Percentiles rank a stretch among this genome's conserved stretches.
These are phyloP conservation scores for Beroe ovata DNA, from an alignment of 37 sponge, comb jelly and placozoan species.

Conservation along the genomic window DNA sequence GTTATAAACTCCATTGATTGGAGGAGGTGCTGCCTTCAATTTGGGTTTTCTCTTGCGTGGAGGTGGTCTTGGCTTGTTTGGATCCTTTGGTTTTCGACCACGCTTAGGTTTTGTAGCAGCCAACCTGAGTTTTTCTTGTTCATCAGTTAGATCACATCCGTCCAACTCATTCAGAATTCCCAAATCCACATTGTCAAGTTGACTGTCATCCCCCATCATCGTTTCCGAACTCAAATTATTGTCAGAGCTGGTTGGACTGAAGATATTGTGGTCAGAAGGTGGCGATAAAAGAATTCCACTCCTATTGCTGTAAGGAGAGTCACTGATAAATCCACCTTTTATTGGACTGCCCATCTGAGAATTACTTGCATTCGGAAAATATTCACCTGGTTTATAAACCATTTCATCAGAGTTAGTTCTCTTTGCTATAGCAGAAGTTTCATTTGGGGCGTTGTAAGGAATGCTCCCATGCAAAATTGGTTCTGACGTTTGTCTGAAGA, in stretches of 20 bases:
- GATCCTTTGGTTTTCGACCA: conserved; percentile 49
- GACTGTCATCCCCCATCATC: conserved; percentile 2
- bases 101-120: conserved; percentile 22
- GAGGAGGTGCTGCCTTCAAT: conserved; percentile 1
- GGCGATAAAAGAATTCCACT: background rate
- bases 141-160: conserved; percentile 63
- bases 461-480: background rate
- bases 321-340: background rate
- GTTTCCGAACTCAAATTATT: conserved; percentile 39
- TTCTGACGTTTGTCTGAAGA: conserved; percentile 43
- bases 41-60: conserved; percentile 23
- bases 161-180: conserved; percentile 54
- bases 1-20: background rate
- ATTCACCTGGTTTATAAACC: conserved; percentile 23
- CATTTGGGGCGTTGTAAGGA: background rate
- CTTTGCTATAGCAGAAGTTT: background rate
- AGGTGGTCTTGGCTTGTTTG: conserved; percentile 57
- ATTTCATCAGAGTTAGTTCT: conserved; percentile 31
- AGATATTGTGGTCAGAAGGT: background rate
- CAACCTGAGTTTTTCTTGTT: conserved; percentile 33
- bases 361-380: background rate
- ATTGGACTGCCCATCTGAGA: background rate
- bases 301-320: conserved; percentile 10
- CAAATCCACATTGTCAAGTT: conserved; percentile 38
- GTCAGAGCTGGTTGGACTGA: conserved; percentile 59